Evolutionary conservation across 2,113 vertebrate species (phyloP).

Genomic region (Colistium nudipinnis): DNA sequence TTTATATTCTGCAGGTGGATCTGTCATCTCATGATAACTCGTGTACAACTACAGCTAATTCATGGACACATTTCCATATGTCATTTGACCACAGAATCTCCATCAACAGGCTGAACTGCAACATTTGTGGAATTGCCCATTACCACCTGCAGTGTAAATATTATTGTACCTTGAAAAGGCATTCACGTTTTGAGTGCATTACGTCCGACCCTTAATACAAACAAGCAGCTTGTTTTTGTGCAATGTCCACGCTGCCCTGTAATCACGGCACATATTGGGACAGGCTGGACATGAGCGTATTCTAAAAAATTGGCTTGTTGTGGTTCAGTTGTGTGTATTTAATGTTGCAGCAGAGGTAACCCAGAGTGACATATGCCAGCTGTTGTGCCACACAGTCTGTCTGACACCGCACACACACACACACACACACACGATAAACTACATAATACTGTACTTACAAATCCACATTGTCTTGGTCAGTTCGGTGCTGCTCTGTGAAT

Average conservation of each 20-base stretch:
- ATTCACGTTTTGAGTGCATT: slow-evolving; percentile 1
- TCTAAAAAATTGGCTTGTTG: slow-evolving; percentile 18
- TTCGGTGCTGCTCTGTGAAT: slow-evolving; percentile 29
- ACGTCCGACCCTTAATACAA: slow-evolving; percentile 26
- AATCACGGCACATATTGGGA: slow-evolving; percentile 10
- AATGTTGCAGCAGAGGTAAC: slow-evolving; percentile 18
- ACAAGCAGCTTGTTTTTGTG: slow-evolving; percentile 33
- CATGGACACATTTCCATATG: neutral
- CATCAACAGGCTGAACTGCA: neutral
- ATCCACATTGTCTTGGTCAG: slow-evolving; percentile 35
- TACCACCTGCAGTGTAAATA: neutral
- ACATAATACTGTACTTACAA: slow-evolving; percentile 5
- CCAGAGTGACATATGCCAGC: slow-evolving; percentile 41
- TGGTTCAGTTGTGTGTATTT: slow-evolving; percentile 24
- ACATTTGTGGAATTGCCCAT: neutral
- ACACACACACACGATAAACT: slow-evolving; percentile 20
- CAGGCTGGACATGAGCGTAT: neutral
- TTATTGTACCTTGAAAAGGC: slow-evolving; percentile 7
- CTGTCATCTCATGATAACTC: neutral
- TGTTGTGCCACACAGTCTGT: slow-evolving; percentile 11
- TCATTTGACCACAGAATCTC: neutral
- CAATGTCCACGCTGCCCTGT: neutral
- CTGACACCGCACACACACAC: slow-evolving; percentile 24
- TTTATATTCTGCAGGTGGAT: neutral
- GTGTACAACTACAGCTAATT: neutral